phyloP scores from a whole-genome alignment of 2,797 vertebrate species.

The Enteromius paludinosus region DNA sequence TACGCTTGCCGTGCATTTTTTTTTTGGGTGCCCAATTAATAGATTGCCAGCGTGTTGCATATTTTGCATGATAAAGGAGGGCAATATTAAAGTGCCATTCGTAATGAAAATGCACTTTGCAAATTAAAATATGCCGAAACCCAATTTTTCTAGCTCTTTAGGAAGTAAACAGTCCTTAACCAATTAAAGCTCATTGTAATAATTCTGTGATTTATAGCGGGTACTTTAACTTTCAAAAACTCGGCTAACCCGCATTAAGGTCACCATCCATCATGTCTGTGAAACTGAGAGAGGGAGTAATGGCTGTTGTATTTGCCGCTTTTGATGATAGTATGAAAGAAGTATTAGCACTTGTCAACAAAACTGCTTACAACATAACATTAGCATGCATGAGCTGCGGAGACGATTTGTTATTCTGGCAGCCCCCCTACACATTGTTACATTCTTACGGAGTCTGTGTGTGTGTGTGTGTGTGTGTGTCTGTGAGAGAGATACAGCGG shows the following conservation, averaged over 20 bases:
- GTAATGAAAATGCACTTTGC: constrained; percentile 99
- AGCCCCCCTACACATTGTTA: constrained; percentile 94
- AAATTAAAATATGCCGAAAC: constrained; percentile 99
- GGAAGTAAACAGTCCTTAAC: constrained; percentile 99
- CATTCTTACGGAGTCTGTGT: constrained; percentile 91
- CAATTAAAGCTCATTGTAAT: constrained; percentile 99
- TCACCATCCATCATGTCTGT: constrained; percentile 99
- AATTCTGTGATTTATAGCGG: constrained; percentile 99
- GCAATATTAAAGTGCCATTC: constrained; percentile 99
- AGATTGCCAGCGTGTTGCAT: constrained; percentile 96
- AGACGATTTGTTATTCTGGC: constrained; percentile 99
- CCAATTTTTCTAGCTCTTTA: constrained; percentile 93
- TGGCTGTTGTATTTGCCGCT: constrained; percentile 99
- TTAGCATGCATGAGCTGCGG: constrained; percentile 99
- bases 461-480: constrained; percentile 22
- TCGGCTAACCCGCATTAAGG: constrained; percentile 99
- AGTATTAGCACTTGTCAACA: constrained; percentile 99
- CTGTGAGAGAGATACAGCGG: constrained; percentile 3
- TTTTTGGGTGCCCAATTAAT: constrained; percentile 89
- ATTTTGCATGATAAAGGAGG: constrained; percentile 99
- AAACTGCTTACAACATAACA: constrained; percentile 99
- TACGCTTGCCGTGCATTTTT: constrained; percentile 94
- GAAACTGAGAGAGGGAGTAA: constrained; percentile 96
- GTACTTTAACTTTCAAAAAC: constrained; percentile 99
- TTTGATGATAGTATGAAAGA: constrained; percentile 99